Evolutionary conservation across 2,113 vertebrate species (phyloP), one percentile per base, ranked within the genome.

Genomic region (Microcebus jonahi): DNA sequence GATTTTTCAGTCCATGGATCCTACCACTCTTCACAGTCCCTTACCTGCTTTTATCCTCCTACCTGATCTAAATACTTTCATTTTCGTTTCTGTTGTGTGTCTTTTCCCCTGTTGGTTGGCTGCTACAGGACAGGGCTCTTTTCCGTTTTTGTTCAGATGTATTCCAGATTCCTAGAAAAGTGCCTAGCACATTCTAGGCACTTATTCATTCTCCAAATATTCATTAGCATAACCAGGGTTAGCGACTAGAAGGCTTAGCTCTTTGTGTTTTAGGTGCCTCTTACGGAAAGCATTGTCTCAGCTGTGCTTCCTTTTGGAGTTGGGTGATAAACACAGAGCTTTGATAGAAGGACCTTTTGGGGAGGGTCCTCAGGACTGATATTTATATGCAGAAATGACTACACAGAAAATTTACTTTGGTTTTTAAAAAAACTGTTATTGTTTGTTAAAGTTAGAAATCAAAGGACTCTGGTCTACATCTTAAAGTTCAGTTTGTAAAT

Each of bases 381-480:
- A 77, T 70, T 95, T 53, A 50, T 80, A 21, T 21, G 10, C 63
- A 88, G 83, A 75, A 81, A 82, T 53, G 67, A 82, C 12, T 80
- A 18, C 71, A 17, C 25, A 57, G 63, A 63, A 67, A 75, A 9
- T 79, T 71, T 61, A 8, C 59, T 48, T 93, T 36, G 45, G 36
- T 45, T 92, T 92, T 18, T 6, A 18, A 36, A 71, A 42, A 95
- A 67, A 50, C 45, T 57, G 29, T 17, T 77, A 15, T 80, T 71
- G 3, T 93, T 93, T 53, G 70, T 61, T 89, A 61, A 80, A 63
- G 29, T 90, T 96, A 63, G 12, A 90, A 83, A 68, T 53, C 61
- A 31, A 83, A 93, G 59, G 42, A 53, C 6, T 53, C 11, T 50
- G 34, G 11, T 82, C 20, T 67, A 27, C n/a, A 48, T 85, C 55